Conservation (phyloP, 2,113 vertebrate species). For the Sialia sialis region DNA sequence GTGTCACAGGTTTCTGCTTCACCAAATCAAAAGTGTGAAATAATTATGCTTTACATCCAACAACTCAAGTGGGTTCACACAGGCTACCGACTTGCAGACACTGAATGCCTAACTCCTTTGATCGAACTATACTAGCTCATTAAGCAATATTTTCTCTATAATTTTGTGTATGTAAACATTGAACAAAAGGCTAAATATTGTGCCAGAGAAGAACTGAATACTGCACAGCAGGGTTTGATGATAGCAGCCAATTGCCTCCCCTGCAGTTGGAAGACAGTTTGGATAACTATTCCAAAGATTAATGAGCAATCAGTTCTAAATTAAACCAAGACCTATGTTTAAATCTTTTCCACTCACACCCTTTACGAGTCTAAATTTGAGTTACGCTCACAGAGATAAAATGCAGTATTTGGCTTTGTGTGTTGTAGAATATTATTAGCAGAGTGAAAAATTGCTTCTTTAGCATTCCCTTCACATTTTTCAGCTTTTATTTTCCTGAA, state of each 20-base stretch:
- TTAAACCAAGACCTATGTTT: slow-evolving; percentile 70
- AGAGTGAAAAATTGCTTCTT: slow-evolving; percentile 64
- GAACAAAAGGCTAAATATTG: slow-evolving; percentile 75
- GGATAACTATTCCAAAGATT: slow-evolving; percentile 76
- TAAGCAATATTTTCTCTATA: slow-evolving; percentile 71
- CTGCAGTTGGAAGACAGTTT: slow-evolving; percentile 75
- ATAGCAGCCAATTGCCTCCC: slow-evolving; percentile 71
- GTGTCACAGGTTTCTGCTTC: slow-evolving; percentile 29
- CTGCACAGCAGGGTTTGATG: slow-evolving; percentile 67
- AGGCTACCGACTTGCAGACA: slow-evolving; percentile 20
- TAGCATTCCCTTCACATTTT: slow-evolving; percentile 65
- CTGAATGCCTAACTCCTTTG: slow-evolving; percentile 51
- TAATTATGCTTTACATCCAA: slow-evolving; percentile 33
- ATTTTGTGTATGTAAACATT: slow-evolving; percentile 72
- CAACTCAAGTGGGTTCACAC: slow-evolving; percentile 39
- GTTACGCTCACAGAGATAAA: slow-evolving; percentile 65
- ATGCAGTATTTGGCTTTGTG: slow-evolving; percentile 51
- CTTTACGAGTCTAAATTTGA: slow-evolving; percentile 47
- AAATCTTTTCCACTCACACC: slow-evolving; percentile 42
- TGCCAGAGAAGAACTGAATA: slow-evolving; percentile 69
- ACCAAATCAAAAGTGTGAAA: slow-evolving; percentile 33
- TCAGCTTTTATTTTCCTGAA: slow-evolving; percentile 63
- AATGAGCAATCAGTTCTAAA: slow-evolving; percentile 78
- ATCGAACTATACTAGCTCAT: slow-evolving; percentile 62
- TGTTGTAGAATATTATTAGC: slow-evolving; percentile 61